These are phyloP conservation scores for Pomatorhinus ruficollis DNA, from an alignment of 2,113 vertebrate species.

Conservation along the genomic window DNA sequence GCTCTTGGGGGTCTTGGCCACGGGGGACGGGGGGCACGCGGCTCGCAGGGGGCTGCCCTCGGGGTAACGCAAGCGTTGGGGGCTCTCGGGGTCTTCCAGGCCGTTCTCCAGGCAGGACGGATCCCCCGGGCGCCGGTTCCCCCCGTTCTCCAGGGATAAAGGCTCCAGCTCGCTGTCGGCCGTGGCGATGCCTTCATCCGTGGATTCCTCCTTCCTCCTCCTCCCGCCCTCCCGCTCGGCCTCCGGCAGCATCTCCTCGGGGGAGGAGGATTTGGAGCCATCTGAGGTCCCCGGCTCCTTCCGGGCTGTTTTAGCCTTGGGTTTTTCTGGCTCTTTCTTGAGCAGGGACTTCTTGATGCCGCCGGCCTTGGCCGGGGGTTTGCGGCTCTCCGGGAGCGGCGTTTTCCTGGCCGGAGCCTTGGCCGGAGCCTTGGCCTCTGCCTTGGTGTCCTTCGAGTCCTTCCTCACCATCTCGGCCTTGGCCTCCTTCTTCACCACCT, in stretches of 20 bases:
- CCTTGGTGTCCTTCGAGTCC: constrained; percentile 63
- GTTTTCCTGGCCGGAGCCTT: constrained; percentile 36
- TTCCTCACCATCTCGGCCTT: constrained; percentile 65
- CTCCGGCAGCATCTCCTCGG: constrained; percentile 64
- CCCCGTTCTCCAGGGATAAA: neutral
- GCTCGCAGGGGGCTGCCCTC: constrained; percentile 60
- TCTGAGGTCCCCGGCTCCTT: neutral
- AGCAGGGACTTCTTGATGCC: neutral
- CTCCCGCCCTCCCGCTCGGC: neutral
- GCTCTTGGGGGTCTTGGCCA: constrained; percentile 76
- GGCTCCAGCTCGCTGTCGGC: constrained; percentile 44
- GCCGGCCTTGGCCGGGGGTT: constrained; percentile 33
- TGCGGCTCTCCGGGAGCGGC: neutral
- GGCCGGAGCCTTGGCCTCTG: constrained; percentile 71
- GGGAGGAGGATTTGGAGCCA: constrained; percentile 69
- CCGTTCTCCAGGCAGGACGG: neutral
- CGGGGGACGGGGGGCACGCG: constrained; percentile 71
- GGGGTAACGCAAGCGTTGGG: constrained; percentile 61
- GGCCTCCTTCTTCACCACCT: constrained; percentile 72
- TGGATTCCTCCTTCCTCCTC: constrained; percentile 19
- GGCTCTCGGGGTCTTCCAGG: constrained; percentile 58
- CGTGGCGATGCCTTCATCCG: constrained; percentile 29
- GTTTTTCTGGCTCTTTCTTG: constrained; percentile 62
- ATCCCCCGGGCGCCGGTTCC: neutral
- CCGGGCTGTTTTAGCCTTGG: neutral